Base-by-base conservation (phyloP, 1,140 invertebrate genomes). In the Drosophila repletoides region DNA sequence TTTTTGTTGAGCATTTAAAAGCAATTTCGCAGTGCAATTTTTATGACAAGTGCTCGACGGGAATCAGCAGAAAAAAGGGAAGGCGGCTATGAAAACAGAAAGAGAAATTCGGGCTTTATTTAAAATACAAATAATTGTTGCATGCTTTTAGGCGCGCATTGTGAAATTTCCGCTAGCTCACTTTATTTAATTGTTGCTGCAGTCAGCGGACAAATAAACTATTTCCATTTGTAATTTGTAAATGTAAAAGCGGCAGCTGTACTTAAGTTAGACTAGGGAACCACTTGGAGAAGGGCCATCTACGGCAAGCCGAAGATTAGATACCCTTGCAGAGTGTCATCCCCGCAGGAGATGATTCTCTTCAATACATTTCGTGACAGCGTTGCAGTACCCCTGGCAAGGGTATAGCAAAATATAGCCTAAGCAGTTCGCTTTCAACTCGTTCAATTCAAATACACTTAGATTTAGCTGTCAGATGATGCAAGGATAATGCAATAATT, bases 41-140 rank as follows among this genome's bases (percentile, higher is more conserved):
- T 22, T 26, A n/a, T 36, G 22, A 28, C 33, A 24, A 5, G 31
- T 15, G 48, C 10, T 19, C 21, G 12, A 1, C 17, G 22, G 21
- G 33, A 36, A 26, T 10, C 45, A 48, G 45, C 26, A 28, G 5
- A 17, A 52, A 12, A 36, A 24, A 21, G 10, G 28, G 26, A 19
- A 5, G 1, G 7, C 6, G 15, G 9, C 10, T 14, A 14, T 9
- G 17, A 38, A 52, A 38, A 19, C 22, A 48, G 9, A 5, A 5
- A 15, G 7, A 10, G 33, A 68, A 60, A 61, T 45, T 41, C 36
- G 45, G 77, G 45, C 22, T 22, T 55, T 73, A 52, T 76, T 74
- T 71, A 66, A 72, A 75, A 75, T n/a, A n/a, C 48, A 65, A 75
- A 75, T 75, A 75, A 72, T 80, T 74, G 68, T 65, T 59, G 72